These are phyloP conservation scores for Heterodera filipjevi DNA, from an alignment of 2,888 invertebrate species.

Conservation along the genomic window DNA sequence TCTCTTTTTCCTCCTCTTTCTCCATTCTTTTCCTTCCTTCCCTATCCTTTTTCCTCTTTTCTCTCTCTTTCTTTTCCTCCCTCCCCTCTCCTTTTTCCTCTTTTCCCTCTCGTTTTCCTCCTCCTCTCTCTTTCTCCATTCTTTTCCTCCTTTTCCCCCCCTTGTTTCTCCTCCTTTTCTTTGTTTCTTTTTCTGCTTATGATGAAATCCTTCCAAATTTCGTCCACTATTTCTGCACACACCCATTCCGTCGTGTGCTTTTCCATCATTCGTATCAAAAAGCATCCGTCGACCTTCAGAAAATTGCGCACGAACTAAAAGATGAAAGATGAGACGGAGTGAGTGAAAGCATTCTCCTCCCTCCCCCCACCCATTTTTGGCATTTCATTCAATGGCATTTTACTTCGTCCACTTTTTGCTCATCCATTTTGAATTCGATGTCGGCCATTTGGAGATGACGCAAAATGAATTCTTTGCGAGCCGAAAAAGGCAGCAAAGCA, in stretches of 20 bases:
- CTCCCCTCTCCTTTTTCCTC: constrained; percentile 43
- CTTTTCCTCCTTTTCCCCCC: not conserved
- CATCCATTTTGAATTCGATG: constrained; percentile 48
- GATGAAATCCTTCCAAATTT: constrained; percentile 60
- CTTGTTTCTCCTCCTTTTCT: not conserved
- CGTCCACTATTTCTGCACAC: constrained; percentile 51
- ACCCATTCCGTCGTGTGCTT: constrained; percentile 49
- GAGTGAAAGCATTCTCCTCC: too few species aligned
- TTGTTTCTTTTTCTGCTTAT: not conserved
- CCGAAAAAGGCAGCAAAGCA: constrained; percentile 52
- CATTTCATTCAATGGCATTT: too few species aligned
- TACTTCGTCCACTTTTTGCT: constrained; percentile 53
- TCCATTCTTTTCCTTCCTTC: not conserved
- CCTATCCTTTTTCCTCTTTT: not conserved
- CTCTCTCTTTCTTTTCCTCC: constrained; percentile 16
- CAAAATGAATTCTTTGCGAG: constrained; percentile 56
- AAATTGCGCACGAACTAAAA: constrained; percentile 46
- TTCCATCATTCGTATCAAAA: constrained; percentile 61
- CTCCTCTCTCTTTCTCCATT: not conserved
- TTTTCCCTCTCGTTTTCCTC: not conserved
- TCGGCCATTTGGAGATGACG: constrained; percentile 63
- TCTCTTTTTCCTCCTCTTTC: not conserved
- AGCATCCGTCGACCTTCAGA: constrained; percentile 54
- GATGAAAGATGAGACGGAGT: too few species aligned
- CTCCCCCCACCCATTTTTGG: not conserved